Percentiles rank a stretch among this genome's conserved stretches.
Conservation (phyloP, 2,888 invertebrate species). For the Parthenolecanium corni region DNA sequence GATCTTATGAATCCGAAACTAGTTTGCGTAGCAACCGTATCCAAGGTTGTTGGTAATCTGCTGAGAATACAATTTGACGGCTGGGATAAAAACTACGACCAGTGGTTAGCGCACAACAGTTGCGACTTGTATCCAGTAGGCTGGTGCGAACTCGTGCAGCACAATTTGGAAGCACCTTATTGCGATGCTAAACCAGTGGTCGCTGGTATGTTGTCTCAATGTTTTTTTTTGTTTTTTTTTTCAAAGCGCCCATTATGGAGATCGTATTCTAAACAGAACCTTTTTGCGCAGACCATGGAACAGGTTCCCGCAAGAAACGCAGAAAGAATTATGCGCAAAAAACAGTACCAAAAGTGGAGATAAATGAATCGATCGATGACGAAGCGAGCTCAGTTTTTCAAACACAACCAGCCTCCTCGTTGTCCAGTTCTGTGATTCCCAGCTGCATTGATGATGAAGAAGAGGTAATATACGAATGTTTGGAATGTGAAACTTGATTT, state of each 20-base stretch:
- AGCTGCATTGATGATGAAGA: no score
- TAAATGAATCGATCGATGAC: no score
- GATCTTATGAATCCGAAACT: conserved; percentile 95
- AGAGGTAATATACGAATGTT: no score
- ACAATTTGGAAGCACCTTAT: conserved; percentile 54
- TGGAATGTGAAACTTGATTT: no score
- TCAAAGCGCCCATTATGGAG: no score
- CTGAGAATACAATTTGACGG: conserved; percentile 89
- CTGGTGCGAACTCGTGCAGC: conserved; percentile 90
- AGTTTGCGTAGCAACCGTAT: conserved; percentile 90
- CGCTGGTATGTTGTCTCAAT: background rate
- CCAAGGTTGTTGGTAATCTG: conserved; percentile 77
- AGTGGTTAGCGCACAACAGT: conserved; percentile 94
- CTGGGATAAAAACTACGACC: conserved; percentile 94
- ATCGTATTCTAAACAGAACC: no score
- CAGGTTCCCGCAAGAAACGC: conserved; percentile 13
- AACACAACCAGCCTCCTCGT: no score
- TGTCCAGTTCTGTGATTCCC: no score
- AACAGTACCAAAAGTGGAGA: no score
- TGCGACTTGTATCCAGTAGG: conserved; percentile 95
- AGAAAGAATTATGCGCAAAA: background rate
- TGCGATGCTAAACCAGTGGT: conserved; percentile 9
- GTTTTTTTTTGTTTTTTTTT: no score
- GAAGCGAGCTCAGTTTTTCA: no score
- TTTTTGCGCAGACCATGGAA: background rate